Evolutionary conservation across 2,888 invertebrate genomes (phyloP).

Genomic region (Eugnorisma glareosa): DNA sequence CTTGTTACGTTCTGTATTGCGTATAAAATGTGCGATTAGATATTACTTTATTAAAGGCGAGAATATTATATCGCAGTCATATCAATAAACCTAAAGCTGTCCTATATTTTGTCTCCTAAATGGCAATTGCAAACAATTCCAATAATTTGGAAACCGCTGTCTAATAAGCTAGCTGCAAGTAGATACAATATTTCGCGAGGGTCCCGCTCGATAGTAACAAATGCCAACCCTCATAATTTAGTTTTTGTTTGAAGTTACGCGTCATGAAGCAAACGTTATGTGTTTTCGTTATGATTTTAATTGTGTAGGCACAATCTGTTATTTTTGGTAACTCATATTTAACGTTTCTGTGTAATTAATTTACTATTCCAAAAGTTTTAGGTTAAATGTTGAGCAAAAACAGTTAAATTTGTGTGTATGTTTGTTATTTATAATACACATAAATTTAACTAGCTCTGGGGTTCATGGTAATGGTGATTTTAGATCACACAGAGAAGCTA

Average conservation of each 20-base stretch:
- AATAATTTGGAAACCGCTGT: slow-evolving; percentile 65
- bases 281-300: slow-evolving; percentile 65
- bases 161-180: slow-evolving; percentile 45
- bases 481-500: not conserved
- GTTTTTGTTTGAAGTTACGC: slow-evolving; percentile 68
- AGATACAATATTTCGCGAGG: slow-evolving; percentile 61
- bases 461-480: not conserved
- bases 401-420: not conserved
- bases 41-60: not conserved
- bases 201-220: slow-evolving; percentile 58
- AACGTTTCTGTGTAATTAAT: slow-evolving; percentile 4
- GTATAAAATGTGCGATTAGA: not conserved
- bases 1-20: too few relatives aligned
- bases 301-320: slow-evolving; percentile 55
- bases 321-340: slow-evolving; percentile 13
- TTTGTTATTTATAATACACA: not conserved
- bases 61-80: slow-evolving; percentile 9
- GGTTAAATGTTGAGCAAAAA: not conserved
- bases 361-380: slow-evolving; percentile 11
- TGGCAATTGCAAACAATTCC: slow-evolving; percentile 18
- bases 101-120: slow-evolving; percentile 24
- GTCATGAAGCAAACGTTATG: slow-evolving; percentile 64
- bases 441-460: not conserved
- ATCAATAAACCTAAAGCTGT: slow-evolving; percentile 12
- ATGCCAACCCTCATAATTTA: slow-evolving; percentile 65